A percentile compares a stretch with the other conserved stretches of the same genome.
Conservation (phyloP, 2,888 invertebrate genomes). For the Andrena flavipes region DNA sequence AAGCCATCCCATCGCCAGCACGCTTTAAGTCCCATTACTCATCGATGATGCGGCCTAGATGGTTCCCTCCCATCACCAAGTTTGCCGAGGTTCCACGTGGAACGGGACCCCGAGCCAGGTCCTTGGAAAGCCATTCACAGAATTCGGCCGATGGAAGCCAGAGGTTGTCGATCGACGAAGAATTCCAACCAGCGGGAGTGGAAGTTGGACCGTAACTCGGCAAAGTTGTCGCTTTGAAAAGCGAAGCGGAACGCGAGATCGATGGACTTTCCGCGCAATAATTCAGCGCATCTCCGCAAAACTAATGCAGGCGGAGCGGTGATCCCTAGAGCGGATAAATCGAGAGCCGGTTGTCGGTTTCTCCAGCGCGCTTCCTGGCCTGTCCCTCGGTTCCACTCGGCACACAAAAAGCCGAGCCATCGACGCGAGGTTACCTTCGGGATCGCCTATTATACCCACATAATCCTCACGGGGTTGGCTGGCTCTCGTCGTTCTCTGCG, state of each 20-base stretch:
- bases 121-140: conserved; percentile 23
- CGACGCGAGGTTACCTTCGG: conserved; percentile 69
- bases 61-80: background rate
- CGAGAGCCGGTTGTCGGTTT: conserved; percentile 53
- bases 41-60: background rate
- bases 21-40: conserved; percentile 31
- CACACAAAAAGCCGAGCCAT: conserved; percentile 66
- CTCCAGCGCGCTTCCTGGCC: conserved; percentile 30
- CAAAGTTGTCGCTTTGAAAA: conserved; percentile 27
- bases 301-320: conserved; percentile 58
- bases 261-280: conserved; percentile 43
- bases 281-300: conserved; percentile 69
- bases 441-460: conserved; percentile 69
- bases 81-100: background rate
- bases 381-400: conserved; percentile 15
- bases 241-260: conserved; percentile 35
- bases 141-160: conserved; percentile 9
- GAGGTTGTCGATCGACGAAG: conserved; percentile 28
- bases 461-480: conserved; percentile 64
- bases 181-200: conserved; percentile 11
- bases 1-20: background rate
- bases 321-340: conserved; percentile 65
- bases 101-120: background rate
- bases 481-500: conserved; percentile 1
- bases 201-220: conserved; percentile 6